Evolutionary conservation across 2,888 invertebrate species (phyloP).

Genomic region (Campoletis raptor): DNA sequence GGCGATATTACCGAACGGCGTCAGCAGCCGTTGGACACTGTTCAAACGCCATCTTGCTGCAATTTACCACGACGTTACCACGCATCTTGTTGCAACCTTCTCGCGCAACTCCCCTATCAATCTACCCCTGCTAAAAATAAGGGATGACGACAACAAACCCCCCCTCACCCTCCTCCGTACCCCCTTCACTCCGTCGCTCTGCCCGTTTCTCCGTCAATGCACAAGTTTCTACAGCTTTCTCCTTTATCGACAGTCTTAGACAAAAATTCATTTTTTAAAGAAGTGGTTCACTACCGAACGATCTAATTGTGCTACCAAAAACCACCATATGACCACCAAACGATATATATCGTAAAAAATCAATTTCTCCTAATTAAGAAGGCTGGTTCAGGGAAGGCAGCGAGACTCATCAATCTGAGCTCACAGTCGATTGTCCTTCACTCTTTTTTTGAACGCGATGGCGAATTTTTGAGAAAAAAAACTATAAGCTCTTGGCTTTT

Average conservation of each 20-base stretch:
- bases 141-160: not conserved
- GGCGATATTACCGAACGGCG: constrained; percentile 23
- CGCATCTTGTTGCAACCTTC: not conserved
- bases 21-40: constrained; percentile 41
- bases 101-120: constrained; percentile 8
- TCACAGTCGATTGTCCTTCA: too few relatives aligned
- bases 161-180: not conserved
- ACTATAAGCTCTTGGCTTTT: too few relatives aligned
- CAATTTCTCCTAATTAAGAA: too few relatives aligned
- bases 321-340: too few relatives aligned
- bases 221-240: not conserved
- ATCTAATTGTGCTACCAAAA: not conserved
- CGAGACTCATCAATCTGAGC: too few relatives aligned
- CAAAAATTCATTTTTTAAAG: not conserved
- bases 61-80: not conserved
- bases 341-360: too few relatives aligned
- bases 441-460: too few relatives aligned
- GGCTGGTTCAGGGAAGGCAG: too few relatives aligned
- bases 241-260: not conserved
- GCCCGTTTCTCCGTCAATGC: not conserved
- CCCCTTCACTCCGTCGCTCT: not conserved
- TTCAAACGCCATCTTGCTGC: constrained; percentile 54
- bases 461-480: too few relatives aligned
- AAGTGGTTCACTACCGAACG: not conserved
- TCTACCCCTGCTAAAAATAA: constrained; percentile 9